Base-by-base conservation (phyloP, 1,140 invertebrate species). In the Trissolcus basalis region DNA sequence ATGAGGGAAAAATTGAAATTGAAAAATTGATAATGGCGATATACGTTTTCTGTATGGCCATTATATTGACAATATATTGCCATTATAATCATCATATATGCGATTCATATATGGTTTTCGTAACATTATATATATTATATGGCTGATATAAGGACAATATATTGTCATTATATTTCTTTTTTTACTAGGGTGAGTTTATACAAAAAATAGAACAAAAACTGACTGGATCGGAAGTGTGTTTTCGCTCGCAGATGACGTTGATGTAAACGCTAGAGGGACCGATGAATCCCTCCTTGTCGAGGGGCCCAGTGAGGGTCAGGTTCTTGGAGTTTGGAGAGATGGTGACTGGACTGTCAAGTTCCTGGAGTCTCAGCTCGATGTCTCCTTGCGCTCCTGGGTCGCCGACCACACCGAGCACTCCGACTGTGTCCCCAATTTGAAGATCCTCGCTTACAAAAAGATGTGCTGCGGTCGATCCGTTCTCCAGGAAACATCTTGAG, bases 391-490 rank as follows among this genome's bases (percentile, higher is more conserved):
- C 78, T 39, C 91, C 89, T 6, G 95, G 92, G 88, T 96, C 93
- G 0, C 96, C 96, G 76, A 95, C 91, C 12, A 97, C 93, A 15
- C 92, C 91, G 13, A 97, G 82, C 11, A 91, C 89, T 86, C 94
- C 95, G 49, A 96, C 92, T 36, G 92, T 91, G 60, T 93, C 92
- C 61, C 95, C 94, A 33, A 97, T 92, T 9, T 92, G 89, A 12
- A 93, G 87, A 83, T 96, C 94, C 89, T 97, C 96, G 81, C 92
- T 93, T 64, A 97, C 95, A 83, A 96, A 95, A 81, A 97, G 95
- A 83, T 94, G 96, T 83, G 96, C 95, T 2, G 95, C 95, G 0
- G 96, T 96, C 19, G 94, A 94, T 19, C 96, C 96, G 77, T 94
- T 95, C 86, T 96, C 93, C 80, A 97, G 86, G 85, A 94, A 97